These are phyloP conservation scores for Tachystola acroxantha DNA, from an alignment of 2,888 invertebrate species.

Conservation along the genomic window DNA sequence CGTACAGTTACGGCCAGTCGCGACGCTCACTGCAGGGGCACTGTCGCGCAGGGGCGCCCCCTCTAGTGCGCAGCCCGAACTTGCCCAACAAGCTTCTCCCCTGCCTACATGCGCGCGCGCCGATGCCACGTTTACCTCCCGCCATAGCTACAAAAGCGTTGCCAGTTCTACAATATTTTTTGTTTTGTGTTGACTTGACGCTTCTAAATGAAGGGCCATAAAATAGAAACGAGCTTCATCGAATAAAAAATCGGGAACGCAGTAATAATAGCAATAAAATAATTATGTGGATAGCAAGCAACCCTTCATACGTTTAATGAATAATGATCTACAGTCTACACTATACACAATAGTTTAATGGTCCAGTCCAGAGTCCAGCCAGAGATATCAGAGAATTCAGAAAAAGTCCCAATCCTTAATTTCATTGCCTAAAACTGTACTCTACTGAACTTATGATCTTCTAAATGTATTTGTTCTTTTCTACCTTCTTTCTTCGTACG, in stretches of 20 bases:
- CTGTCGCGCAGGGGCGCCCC: constrained; percentile 56
- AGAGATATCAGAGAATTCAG: no score
- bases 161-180: constrained; percentile 58
- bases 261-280: constrained; percentile 9
- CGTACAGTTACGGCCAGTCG: constrained; percentile 37
- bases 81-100: constrained; percentile 59
- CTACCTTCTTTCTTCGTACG: no score
- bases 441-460: no score
- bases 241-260: constrained; percentile 36
- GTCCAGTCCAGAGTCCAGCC: no score
- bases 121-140: constrained; percentile 60
- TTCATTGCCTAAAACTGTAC: no score
- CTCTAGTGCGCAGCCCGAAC: constrained; percentile 45
- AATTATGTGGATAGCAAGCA: no score
- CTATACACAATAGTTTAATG: no score
- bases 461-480: no score
- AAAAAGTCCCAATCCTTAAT: no score
- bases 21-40: constrained; percentile 54
- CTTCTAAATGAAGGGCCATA: constrained; percentile 67
- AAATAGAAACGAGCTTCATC: constrained; percentile 56
- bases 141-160: constrained; percentile 50
- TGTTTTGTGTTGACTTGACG: constrained; percentile 70
- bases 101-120: constrained; percentile 66
- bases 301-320: no score
- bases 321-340: no score